phyloP scores from a whole-genome alignment of 2,113 vertebrate species.

The Platichthys stellatus region DNA sequence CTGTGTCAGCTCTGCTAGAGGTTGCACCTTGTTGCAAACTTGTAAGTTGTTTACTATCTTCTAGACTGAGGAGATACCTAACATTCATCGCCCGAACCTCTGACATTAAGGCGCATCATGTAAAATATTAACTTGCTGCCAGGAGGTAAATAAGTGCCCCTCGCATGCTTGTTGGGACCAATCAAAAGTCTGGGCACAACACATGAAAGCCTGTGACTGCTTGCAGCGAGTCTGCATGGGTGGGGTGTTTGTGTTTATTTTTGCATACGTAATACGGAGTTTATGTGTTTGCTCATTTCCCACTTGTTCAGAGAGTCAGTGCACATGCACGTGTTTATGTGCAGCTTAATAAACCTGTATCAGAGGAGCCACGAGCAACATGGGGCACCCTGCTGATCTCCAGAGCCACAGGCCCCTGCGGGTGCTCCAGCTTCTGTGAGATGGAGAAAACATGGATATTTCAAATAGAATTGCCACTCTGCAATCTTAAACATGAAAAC shows the following conservation, averaged over 20 bases:
- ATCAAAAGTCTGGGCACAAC: slow-evolving; percentile 66
- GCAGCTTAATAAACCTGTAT: slow-evolving; percentile 32
- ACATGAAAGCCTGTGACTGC: slow-evolving; percentile 71
- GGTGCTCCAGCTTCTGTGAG: slow-evolving; percentile 26
- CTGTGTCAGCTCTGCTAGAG: slow-evolving; percentile 10
- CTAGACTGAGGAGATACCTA: slow-evolving; percentile 56
- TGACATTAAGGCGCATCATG: slow-evolving; percentile 58
- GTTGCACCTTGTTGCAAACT: slow-evolving; percentile 24
- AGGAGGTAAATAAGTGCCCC: slow-evolving; percentile 77
- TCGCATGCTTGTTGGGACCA: slow-evolving; percentile 72
- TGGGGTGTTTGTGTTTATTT: slow-evolving; percentile 26
- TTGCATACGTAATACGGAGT: slow-evolving; percentile 11
- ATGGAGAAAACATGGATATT: slow-evolving; percentile 40
- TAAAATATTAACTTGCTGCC: slow-evolving; percentile 79
- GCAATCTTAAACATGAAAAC: slow-evolving; percentile 51
- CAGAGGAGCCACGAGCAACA: slow-evolving; percentile 26
- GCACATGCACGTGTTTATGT: slow-evolving; percentile 1
- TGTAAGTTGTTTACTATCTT: slow-evolving; percentile 61
- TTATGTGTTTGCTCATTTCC: slow-evolving; percentile 1
- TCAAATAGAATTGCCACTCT: slow-evolving; percentile 53
- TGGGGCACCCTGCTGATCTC: slow-evolving; percentile 18
- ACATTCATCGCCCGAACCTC: slow-evolving; percentile 50
- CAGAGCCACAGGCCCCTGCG: slow-evolving; percentile 13
- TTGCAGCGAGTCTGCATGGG: slow-evolving; percentile 37
- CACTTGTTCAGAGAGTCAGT: not conserved